phyloP scores from a whole-genome alignment of 2,797 vertebrate species.

The Salmo trutta region DNA sequence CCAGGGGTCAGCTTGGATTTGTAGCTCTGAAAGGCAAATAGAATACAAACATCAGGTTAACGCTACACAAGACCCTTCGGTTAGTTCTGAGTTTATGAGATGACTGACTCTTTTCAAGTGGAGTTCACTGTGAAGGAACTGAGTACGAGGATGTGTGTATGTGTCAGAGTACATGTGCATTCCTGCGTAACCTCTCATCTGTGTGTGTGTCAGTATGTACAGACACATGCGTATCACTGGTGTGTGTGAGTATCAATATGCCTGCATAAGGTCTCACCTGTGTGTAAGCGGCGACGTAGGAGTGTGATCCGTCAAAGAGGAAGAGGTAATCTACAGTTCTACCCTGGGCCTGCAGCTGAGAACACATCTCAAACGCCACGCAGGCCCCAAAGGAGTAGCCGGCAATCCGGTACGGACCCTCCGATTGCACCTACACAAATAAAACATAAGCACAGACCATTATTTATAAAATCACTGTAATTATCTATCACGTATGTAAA shows the following conservation, averaged over 20 bases:
- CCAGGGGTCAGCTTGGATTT: constrained; percentile 88
- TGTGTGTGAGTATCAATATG: not conserved
- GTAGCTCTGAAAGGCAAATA: constrained; percentile 79
- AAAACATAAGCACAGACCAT: not conserved
- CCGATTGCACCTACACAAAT: constrained; percentile 79
- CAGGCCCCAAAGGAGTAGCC: constrained; percentile 98
- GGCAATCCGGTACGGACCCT: constrained; percentile 90
- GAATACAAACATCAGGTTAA: not conserved
- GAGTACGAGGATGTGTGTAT: not conserved
- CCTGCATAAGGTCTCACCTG: constrained; percentile 76
- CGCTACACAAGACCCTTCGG: not conserved
- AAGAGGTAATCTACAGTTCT: constrained; percentile 84
- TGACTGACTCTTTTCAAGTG: no score
- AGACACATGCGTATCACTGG: no score
- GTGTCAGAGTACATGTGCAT: not conserved
- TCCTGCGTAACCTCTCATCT: no score
- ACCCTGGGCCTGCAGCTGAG: constrained; percentile 86
- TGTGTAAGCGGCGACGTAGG: constrained; percentile 92
- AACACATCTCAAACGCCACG: constrained; percentile 97
- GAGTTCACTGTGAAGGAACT: no score
- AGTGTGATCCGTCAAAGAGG: constrained; percentile 93
- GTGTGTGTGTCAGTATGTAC: not conserved
- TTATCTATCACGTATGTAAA: not conserved
- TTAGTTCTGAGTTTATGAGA: not conserved
- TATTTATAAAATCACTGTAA: not conserved